These are phyloP conservation scores for Ferrisia virgata DNA, from an alignment of 2,888 invertebrate species.

Conservation along the genomic window DNA sequence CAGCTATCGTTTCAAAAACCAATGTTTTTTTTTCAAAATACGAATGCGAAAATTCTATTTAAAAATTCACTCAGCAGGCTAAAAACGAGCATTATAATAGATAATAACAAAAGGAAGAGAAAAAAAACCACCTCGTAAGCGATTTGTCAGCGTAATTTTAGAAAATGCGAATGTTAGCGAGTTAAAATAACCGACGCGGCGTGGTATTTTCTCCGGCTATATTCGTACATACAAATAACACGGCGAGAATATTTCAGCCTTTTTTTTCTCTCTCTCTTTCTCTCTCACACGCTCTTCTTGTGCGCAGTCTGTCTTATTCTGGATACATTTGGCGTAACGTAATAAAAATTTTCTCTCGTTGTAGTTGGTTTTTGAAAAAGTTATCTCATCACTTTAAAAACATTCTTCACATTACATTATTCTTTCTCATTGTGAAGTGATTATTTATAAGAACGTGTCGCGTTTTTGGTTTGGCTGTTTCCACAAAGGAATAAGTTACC, in stretches of 20 bases:
- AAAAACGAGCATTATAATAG: no score
- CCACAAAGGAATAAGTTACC: slow-evolving; percentile 44
- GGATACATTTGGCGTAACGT: not conserved
- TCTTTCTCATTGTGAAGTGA: slow-evolving; percentile 44
- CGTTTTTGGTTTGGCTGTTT: slow-evolving; percentile 44
- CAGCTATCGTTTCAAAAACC: not conserved
- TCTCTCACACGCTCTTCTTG: not conserved
- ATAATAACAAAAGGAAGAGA: not conserved
- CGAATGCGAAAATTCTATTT: not conserved
- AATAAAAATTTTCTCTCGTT: slow-evolving; percentile 23
- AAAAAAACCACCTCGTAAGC: not conserved
- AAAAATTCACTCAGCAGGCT: not conserved
- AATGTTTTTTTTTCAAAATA: not conserved
- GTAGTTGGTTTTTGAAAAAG: slow-evolving; percentile 28
- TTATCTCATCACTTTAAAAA: slow-evolving; percentile 44
- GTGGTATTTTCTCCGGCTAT: not conserved
- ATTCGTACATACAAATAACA: no score
- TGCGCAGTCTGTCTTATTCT: not conserved
- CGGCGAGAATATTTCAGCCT: not conserved
- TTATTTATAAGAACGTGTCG: slow-evolving; percentile 46
- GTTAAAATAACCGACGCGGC: not conserved
- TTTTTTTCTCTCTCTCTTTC: not conserved
- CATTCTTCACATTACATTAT: slow-evolving; percentile 41
- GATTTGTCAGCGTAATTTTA: slow-evolving; percentile 6
- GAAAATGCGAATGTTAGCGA: not conserved